These are phyloP conservation scores for Sebastes minor DNA, from an alignment of 2,797 vertebrate species.

Conservation along the genomic window DNA sequence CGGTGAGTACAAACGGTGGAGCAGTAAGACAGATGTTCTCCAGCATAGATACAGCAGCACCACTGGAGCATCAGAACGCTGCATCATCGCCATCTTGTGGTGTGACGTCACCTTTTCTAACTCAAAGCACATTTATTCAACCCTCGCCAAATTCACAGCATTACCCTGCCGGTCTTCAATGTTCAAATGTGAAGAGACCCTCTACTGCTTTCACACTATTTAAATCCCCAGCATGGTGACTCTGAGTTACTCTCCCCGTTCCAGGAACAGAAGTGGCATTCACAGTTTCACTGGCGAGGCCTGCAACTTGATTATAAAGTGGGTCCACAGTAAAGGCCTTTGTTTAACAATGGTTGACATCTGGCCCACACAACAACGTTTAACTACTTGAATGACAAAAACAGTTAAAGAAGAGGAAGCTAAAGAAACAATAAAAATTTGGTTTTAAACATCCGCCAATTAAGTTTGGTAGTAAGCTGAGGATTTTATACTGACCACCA, in stretches of 20 bases:
- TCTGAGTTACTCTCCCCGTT: slow-evolving; percentile 30
- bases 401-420: slow-evolving; percentile 16
- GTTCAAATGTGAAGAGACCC: slow-evolving; percentile 19
- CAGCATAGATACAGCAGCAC: not conserved
- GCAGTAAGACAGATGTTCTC: not conserved
- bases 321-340: slow-evolving; percentile 56
- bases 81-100: slow-evolving; percentile 51
- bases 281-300: slow-evolving; percentile 49
- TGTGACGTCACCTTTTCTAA: not conserved
- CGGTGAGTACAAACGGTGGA: slow-evolving; percentile 21
- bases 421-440: not conserved
- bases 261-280: slow-evolving; percentile 63
- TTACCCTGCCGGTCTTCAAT: slow-evolving; percentile 28
- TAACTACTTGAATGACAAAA: slow-evolving; percentile 43
- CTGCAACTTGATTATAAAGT: slow-evolving; percentile 53
- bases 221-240: slow-evolving; percentile 36
- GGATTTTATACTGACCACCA: not conserved
- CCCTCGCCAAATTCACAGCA: slow-evolving; percentile 36
- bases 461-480: not conserved
- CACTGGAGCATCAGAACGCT: not conserved
- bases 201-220: slow-evolving; percentile 36
- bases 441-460: not conserved
- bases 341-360: slow-evolving; percentile 52
- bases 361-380: slow-evolving; percentile 18
- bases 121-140: slow-evolving; percentile 43